Base-by-base conservation (phyloP, 2,797 vertebrate genomes). In the Aldrovandia affinis region DNA sequence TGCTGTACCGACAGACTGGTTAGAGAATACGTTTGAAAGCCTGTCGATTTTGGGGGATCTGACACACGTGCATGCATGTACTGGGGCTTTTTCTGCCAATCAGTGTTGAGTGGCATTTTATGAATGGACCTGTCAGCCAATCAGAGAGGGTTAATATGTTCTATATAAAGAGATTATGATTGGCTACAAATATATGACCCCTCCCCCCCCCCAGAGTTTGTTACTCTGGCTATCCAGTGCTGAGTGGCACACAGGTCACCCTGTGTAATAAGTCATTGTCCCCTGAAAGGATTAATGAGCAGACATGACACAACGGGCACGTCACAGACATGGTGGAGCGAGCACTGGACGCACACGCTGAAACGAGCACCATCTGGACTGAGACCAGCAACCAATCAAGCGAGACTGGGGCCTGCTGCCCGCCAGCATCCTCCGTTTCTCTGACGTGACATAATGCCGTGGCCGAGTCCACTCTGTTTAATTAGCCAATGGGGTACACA, bases 401-500 rank as follows among this genome's bases (percentile, higher is more conserved):
- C 25, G 73, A 84, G 57, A 55, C 6, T 15, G 47, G 36, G 39
- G 50, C 33, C 47, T 30, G 30, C 28, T 36, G 50, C 28, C 39
- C 52, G 18, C 78, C 14, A 22, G 63, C 30, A 36, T n/a, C 25
- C 52, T 36, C 54, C 18, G 47, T 55, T 54, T 14, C 78, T 70
- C 65, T 55, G 47, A 30, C 15, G 57, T 57, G 57, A 57, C 47
- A 39, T 10, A 47, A 52, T 25, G 20, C 44, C 52, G 33, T 20
- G 33, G 47, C 57, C 28, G 3, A n/a, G 57, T 63, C 68, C 80
- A 73, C 75, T 85, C 59, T 30, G 3, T 33, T 80, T 75, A 79
- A 85, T 85, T 73, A 83, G 84, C 42, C 47, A 42, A 44, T n/a
- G 30, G 55, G 63, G 28, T 10, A 18, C 14, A 68, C 63, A 68